Conservation (phyloP, 2,888 invertebrate species). For the Drosophila seclusa region DNA sequence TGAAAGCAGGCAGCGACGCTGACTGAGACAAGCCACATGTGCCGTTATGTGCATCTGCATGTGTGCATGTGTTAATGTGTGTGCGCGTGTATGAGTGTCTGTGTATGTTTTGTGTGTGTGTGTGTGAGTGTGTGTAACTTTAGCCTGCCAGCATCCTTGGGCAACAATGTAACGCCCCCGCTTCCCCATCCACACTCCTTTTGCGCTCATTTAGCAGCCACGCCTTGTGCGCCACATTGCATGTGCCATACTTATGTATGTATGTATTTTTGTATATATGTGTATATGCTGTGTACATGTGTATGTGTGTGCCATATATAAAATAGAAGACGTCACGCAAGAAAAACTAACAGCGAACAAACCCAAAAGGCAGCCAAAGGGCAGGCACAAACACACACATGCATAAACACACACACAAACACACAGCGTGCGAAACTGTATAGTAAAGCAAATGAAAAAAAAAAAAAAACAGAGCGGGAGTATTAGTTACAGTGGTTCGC, state of each 20-base stretch:
- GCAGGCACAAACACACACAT: constrained; percentile 25
- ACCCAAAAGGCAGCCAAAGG: constrained; percentile 31
- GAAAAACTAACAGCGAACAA: constrained; percentile 36
- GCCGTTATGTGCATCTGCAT: constrained; percentile 38
- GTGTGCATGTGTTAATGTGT: background rate
- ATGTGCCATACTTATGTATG: constrained; percentile 29
- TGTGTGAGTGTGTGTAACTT: constrained; percentile 32
- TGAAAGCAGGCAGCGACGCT: constrained; percentile 26
- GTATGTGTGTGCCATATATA: constrained; percentile 48
- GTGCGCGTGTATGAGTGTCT: constrained; percentile 10
- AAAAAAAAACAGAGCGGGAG: background rate
- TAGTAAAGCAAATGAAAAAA: background rate
- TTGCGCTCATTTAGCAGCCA: constrained; percentile 38
- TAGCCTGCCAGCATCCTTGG: constrained; percentile 47
- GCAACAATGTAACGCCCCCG: background rate
- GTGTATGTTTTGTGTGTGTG: background rate
- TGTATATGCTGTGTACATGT: background rate
- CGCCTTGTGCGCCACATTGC: constrained; percentile 55
- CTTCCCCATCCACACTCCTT: no score
- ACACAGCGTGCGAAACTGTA: constrained; percentile 24
- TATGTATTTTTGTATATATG: constrained; percentile 1
- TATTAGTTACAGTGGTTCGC: background rate
- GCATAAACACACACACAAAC: constrained; percentile 1
- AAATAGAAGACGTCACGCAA: constrained; percentile 43
- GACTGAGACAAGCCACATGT: constrained; percentile 39